Conservation (phyloP, 1,140 invertebrate species). For the Lerema accius region DNA sequence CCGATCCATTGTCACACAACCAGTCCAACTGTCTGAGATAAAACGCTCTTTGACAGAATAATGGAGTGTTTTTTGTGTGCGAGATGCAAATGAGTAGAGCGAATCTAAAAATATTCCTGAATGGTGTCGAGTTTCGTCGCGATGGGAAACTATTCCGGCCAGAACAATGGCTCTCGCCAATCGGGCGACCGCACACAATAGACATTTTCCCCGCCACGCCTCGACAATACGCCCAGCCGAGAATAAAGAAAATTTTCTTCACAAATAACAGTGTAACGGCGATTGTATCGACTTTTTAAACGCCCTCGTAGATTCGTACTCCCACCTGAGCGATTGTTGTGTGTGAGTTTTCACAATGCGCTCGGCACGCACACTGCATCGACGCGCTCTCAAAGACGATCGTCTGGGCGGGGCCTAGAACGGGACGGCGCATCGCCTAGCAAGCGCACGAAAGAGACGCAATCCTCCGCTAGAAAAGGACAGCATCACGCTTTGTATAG, state of each 20-base stretch:
- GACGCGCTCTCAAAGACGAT: slow-evolving; percentile 51
- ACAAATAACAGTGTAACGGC: slow-evolving; percentile 68
- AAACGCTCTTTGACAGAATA: slow-evolving; percentile 42
- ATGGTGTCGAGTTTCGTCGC: slow-evolving; percentile 53
- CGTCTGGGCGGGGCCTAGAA: slow-evolving; percentile 74
- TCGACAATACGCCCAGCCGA: slow-evolving; percentile 72
- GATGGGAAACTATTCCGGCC: slow-evolving; percentile 60
- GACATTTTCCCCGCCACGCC: slow-evolving; percentile 74
- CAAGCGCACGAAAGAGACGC: slow-evolving; percentile 58
- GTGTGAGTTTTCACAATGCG: slow-evolving; percentile 70
- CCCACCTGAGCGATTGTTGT: slow-evolving; percentile 75
- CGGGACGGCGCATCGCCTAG: slow-evolving; percentile 62
- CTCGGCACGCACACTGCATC: slow-evolving; percentile 62
- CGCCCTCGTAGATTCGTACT: slow-evolving; percentile 74
- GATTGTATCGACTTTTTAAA: slow-evolving; percentile 82
- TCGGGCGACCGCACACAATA: slow-evolving; percentile 66
- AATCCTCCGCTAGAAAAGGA: slow-evolving; percentile 70
- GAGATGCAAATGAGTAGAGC: slow-evolving; percentile 51
- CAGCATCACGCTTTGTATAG: slow-evolving; percentile 75
- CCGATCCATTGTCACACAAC: slow-evolving; percentile 4
- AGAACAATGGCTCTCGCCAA: slow-evolving; percentile 73
- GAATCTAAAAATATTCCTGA: slow-evolving; percentile 54
- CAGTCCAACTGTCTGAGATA: slow-evolving; percentile 40
- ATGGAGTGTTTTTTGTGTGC: slow-evolving; percentile 41
- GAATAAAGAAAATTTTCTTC: slow-evolving; percentile 79